A percentile compares a stretch with the other conserved stretches of the same genome.
phyloP scores from a whole-genome alignment of 2,888 invertebrate species.

The Scaptomyza reducta region DNA sequence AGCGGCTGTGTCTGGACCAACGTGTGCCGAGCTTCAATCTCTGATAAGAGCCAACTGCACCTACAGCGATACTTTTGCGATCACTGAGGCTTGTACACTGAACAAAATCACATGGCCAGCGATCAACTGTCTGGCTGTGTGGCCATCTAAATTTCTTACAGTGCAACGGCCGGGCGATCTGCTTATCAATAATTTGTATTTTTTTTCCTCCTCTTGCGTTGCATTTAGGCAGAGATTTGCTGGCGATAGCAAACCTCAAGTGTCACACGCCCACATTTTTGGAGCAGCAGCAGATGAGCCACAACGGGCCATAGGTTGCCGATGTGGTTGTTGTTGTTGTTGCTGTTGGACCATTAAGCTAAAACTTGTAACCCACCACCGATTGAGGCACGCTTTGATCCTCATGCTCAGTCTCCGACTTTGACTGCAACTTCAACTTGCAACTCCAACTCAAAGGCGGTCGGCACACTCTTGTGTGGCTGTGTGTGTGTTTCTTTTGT shows the following conservation, averaged over 20 bases:
- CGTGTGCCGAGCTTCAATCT: conserved; percentile 80
- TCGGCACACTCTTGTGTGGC: conserved; percentile 69
- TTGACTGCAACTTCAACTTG: conserved; percentile 9
- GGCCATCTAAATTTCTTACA: conserved; percentile 54
- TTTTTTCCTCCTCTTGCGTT: conserved; percentile 43
- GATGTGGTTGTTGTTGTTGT: conserved; percentile 17
- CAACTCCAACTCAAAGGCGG: conserved; percentile 52
- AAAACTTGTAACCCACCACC: conserved; percentile 71
- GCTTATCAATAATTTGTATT: conserved; percentile 80
- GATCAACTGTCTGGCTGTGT: conserved; percentile 28
- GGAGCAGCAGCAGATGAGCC: conserved; percentile 76
- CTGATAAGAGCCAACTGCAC: conserved; percentile 83
- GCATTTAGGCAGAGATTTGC: conserved; percentile 78
- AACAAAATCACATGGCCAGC: conserved; percentile 33
- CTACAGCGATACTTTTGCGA: conserved; percentile 73
- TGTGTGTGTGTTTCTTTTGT: conserved; percentile 29
- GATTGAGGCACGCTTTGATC: conserved; percentile 76
- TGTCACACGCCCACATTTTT: conserved; percentile 84
- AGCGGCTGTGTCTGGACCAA: conserved; percentile 60
- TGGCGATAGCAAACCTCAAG: conserved; percentile 83
- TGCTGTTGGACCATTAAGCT: conserved; percentile 40
- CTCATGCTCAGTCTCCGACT: conserved; percentile 53
- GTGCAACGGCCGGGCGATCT: conserved; percentile 67
- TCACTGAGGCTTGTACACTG: conserved; percentile 52
- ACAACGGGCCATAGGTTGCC: conserved; percentile 62